phyloP scores from a whole-genome alignment of 2,113 vertebrate genomes.

The Prinia subflava region DNA sequence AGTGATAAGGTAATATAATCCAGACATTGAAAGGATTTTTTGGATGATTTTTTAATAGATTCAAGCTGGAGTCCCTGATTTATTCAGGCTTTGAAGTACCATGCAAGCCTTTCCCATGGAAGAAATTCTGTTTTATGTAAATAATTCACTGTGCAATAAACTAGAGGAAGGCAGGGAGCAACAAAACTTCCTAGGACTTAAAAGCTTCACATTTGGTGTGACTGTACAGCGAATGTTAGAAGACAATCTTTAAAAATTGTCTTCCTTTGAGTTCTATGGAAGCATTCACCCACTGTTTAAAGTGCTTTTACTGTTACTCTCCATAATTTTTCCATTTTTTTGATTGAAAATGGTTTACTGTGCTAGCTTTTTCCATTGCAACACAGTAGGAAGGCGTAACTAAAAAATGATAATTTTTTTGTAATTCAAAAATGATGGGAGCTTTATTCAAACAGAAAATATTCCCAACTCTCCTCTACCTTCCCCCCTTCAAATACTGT shows the following conservation, averaged over 20 bases:
- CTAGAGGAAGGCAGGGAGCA: not conserved
- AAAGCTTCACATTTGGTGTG: not conserved
- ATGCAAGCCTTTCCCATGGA: not conserved
- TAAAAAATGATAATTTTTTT: rapidly evolving
- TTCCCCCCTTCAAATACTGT: rapidly evolving
- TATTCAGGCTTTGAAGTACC: not conserved
- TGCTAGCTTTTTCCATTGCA: not conserved
- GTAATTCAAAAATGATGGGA: not conserved
- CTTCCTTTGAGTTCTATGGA: not conserved
- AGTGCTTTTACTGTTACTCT: not conserved
- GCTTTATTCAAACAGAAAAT: not conserved
- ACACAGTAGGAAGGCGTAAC: not conserved
- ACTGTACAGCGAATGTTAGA: not conserved
- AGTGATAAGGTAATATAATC: not conserved
- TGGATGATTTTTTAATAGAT: not conserved
- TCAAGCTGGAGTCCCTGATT: not conserved
- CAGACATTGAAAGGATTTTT: not conserved
- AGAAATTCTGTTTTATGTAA: not conserved
- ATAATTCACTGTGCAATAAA: not conserved
- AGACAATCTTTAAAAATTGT: not conserved
- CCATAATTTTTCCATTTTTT: not conserved
- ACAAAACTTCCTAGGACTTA: not conserved
- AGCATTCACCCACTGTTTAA: not conserved
- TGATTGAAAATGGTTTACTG: not conserved
- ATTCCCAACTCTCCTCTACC: not conserved